Evolutionary conservation across 2,888 invertebrate species (phyloP), one percentile per base, ranked within the genome.

Genomic region (Dasysyrphus tricinctus): DNA sequence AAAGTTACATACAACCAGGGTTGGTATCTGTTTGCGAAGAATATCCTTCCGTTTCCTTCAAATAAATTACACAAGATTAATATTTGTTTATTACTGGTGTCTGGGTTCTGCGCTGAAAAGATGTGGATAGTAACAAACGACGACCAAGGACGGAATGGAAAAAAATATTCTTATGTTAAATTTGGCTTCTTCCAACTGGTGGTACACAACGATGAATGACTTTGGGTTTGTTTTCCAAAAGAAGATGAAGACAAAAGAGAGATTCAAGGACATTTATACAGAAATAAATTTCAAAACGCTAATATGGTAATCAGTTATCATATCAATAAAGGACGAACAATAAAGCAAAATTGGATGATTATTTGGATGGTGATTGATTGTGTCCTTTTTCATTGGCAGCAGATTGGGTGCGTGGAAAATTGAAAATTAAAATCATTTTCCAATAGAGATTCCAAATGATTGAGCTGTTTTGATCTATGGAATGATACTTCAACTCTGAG

Each of bases 41-140:
- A 73, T 42, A 76, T 85, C 84, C 80, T 80, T 77, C 78, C 81
- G 85, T 65, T 81, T 78, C 74, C 63, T 74, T 81, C 81, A 81
- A 81, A 81, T 86, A 81, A 81, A 85, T 85, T 85, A 86, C 85
- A 34, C 49, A 81, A 86, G 85, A 86, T 86, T 86, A 86, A 86
- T 86, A 86, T 86, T 86, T 81, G 85, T 81, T 86, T 86, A 86
- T 86, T 81, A 78, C 81, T 63, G 73, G 73, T 65, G 57, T 57
- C 73, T 73, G 51, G 51, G 74, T 24, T 73, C 42, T 67, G 24
- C 51, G 39, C 61, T 16, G 12, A 49, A 57, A 47, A 67, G 12
- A 37, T 34, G 37, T 11, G 47, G 16, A 47, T 54, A 39, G 14
- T 56, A 49, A 9, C 14, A 16, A n/a, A 56, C 37, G 37, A 63